A percentile compares a stretch with the other conserved stretches of the same genome.
These are phyloP conservation scores for Eonycteris spelaea DNA, from an alignment of 2,113 vertebrate species.

Conservation along the genomic window DNA sequence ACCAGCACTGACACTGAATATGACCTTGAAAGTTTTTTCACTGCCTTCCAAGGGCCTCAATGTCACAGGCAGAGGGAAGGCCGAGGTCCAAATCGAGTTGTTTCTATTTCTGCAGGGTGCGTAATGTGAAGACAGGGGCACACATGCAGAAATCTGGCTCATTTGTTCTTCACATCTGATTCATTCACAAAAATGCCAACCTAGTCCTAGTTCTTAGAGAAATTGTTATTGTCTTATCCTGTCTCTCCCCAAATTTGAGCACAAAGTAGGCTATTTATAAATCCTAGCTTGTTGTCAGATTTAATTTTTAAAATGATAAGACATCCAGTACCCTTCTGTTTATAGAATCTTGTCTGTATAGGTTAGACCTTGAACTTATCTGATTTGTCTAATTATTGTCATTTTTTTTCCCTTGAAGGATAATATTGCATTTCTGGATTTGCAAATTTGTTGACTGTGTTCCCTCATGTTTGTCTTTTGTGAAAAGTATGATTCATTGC, in stretches of 20 bases:
- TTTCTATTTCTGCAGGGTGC: not conserved
- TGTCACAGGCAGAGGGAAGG: not conserved
- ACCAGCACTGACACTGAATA: not conserved
- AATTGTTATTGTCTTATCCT: not conserved
- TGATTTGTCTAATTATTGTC: not conserved
- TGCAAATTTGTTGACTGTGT: not conserved
- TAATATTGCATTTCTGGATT: not conserved
- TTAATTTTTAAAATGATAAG: not conserved
- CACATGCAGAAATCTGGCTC: no score
- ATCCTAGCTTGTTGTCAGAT: not conserved
- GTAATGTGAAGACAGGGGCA: accelerated
- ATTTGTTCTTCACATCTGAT: not conserved
- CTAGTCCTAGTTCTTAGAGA: not conserved
- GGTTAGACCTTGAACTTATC: not conserved
- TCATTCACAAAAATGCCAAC: not conserved
- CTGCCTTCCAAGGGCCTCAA: not conserved
- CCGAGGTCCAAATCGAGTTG: not conserved
- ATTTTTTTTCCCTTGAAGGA: not conserved
- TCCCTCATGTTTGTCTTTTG: not conserved
- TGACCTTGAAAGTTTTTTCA: not conserved
- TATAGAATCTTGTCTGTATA: not conserved
- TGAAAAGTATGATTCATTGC: not conserved
- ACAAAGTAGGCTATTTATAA: not conserved
- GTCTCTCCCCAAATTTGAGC: not conserved
- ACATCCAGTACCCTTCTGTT: not conserved